phyloP scores from a whole-genome alignment of 2,888 invertebrate genomes.

The Serrognathus titanus region DNA sequence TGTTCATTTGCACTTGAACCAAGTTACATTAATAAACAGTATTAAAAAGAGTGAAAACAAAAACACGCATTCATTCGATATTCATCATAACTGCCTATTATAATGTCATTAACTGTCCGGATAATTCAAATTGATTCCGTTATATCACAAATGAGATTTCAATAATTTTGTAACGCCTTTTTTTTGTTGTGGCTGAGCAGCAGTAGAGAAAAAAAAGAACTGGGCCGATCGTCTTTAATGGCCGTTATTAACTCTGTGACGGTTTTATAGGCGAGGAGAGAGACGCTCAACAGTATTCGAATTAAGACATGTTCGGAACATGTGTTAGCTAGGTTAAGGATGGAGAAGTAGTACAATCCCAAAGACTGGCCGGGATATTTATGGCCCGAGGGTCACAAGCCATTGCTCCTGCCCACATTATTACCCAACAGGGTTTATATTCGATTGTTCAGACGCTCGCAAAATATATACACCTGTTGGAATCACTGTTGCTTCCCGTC shows the following conservation, averaged over 20 bases:
- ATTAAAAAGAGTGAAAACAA: no score
- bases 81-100: constrained; percentile 21
- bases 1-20: no score
- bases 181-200: constrained; percentile 1
- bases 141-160: constrained; percentile 26
- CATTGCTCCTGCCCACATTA: constrained; percentile 51
- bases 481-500: constrained; percentile 33
- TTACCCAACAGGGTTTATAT: constrained; percentile 49
- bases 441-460: constrained; percentile 46
- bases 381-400: constrained; percentile 51
- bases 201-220: constrained; percentile 8
- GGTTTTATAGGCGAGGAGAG: constrained; percentile 4
- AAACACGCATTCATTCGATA: not conserved
- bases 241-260: not conserved
- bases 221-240: constrained; percentile 8
- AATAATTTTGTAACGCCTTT: constrained; percentile 6
- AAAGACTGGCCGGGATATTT: constrained; percentile 47
- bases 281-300: constrained; percentile 8
- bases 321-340: constrained; percentile 21
- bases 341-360: constrained; percentile 32
- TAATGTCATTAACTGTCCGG: constrained; percentile 28
- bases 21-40: no score
- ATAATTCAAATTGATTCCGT: constrained; percentile 22
- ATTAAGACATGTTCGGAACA: constrained; percentile 21
- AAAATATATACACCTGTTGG: constrained; percentile 52